A percentile compares a stretch with the other conserved stretches of the same genome.
Conservation (phyloP, 2,113 vertebrate genomes). For the Podocnemis expansa region DNA sequence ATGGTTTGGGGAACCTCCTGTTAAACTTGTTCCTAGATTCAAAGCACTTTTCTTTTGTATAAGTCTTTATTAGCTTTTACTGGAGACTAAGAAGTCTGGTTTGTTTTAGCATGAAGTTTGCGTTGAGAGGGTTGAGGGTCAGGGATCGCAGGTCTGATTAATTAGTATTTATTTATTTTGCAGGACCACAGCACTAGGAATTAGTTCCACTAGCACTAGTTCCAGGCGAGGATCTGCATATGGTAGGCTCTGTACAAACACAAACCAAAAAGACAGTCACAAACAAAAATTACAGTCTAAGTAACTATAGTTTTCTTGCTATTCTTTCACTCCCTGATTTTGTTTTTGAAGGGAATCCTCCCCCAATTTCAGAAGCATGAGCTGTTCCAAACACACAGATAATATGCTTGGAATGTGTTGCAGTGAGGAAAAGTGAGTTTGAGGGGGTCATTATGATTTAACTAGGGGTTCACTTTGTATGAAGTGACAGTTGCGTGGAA, state of each 20-base stretch:
- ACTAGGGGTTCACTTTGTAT: background rate
- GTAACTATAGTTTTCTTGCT: background rate
- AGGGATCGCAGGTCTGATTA: background rate
- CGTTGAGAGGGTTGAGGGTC: background rate
- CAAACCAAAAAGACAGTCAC: background rate
- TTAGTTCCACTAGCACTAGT: no score
- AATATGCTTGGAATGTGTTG: no score
- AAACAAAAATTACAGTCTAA: background rate
- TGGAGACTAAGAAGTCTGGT: background rate
- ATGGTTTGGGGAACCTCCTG: background rate
- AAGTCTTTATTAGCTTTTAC: background rate
- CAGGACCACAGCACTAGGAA: background rate
- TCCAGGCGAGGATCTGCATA: background rate
- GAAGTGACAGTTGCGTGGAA: background rate
- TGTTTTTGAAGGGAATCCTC: background rate
- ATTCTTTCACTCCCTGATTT: background rate
- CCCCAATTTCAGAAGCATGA: background rate
- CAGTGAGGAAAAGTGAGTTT: no score
- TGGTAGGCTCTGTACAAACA: background rate
- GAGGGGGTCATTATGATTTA: background rate
- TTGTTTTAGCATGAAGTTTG: background rate
- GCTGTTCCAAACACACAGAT: background rate
- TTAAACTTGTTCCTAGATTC: background rate
- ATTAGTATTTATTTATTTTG: background rate
- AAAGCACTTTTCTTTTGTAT: background rate